phyloP scores from a whole-genome alignment of 2,888 invertebrate species.

The Cephus runcator region DNA sequence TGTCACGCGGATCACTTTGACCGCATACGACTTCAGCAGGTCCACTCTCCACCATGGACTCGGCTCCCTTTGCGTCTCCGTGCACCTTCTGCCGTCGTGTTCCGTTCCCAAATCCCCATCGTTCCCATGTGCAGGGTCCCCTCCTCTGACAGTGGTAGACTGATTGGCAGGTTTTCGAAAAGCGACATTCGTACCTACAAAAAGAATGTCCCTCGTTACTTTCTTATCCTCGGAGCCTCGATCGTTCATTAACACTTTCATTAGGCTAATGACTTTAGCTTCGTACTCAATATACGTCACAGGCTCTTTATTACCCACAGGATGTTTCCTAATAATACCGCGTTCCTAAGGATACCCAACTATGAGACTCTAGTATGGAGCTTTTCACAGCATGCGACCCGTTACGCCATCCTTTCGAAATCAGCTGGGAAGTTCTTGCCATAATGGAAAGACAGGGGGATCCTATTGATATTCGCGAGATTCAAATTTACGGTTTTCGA shows the following conservation, averaged over 20 bases:
- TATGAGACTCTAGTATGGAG: neutral
- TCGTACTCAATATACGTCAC: neutral
- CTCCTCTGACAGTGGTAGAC: constrained; percentile 88
- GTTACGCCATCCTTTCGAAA: neutral
- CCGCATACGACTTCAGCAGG: constrained; percentile 83
- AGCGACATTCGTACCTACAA: constrained; percentile 83
- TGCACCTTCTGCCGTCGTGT: constrained; percentile 88
- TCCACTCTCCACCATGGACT: constrained; percentile 96
- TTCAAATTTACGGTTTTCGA: neutral
- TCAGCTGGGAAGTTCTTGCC: neutral
- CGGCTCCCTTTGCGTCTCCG: constrained; percentile 88
- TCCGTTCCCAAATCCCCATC: constrained; percentile 87
- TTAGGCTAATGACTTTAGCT: neutral
- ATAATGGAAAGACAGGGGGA: neutral
- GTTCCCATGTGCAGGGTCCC: constrained; percentile 84
- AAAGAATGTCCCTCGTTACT: neutral
- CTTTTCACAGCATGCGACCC: neutral
- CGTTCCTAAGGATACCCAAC: neutral
- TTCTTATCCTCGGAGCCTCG: neutral
- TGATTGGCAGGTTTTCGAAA: constrained; percentile 90
- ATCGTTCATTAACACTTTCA: neutral
- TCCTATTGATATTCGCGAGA: neutral
- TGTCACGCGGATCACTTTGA: constrained; percentile 87
- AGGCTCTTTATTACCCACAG: neutral
- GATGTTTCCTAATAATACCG: neutral